These are phyloP conservation scores for Cynodonichthys magdalenae DNA, from an alignment of 2,797 vertebrate species.

Conservation along the genomic window DNA sequence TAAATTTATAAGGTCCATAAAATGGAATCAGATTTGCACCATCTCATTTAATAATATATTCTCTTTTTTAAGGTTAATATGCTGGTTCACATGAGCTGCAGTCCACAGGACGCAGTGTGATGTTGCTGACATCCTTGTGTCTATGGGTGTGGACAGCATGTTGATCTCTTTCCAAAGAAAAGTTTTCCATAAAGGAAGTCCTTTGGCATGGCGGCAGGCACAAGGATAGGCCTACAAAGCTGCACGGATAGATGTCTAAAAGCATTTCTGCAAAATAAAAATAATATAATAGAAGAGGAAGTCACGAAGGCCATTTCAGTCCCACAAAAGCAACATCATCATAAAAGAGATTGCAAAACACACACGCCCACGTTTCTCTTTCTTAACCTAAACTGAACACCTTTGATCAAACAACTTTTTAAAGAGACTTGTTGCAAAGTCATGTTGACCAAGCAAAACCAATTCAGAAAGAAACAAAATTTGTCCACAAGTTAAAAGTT, in stretches of 20 bases:
- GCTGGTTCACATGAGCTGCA: slow-evolving; percentile 34
- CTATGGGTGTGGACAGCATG: slow-evolving; percentile 53
- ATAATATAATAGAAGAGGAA: slow-evolving; percentile 48
- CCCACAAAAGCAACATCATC: slow-evolving; percentile 9
- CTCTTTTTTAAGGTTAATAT: not conserved
- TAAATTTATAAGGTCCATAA: not conserved
- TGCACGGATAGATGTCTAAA: slow-evolving; percentile 46
- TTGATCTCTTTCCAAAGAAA: slow-evolving; percentile 58
- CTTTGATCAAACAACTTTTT: slow-evolving; percentile 33
- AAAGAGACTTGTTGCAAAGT: slow-evolving; percentile 6
- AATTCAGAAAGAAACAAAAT: too few species aligned
- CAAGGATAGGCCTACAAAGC: slow-evolving; percentile 51
- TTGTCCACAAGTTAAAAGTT: too few species aligned
- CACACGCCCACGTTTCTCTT: slow-evolving; percentile 1
- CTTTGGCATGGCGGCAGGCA: slow-evolving; percentile 43
- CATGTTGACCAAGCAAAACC: too few species aligned
- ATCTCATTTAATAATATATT: not conserved
- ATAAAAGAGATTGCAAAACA: slow-evolving; percentile 20
- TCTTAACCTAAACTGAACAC: slow-evolving; percentile 11
- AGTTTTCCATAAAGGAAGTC: slow-evolving; percentile 64
- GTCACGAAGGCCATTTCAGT: slow-evolving; percentile 45
- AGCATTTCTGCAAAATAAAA: slow-evolving; percentile 33
- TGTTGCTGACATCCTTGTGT: slow-evolving; percentile 53
- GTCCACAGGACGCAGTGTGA: slow-evolving; percentile 34
- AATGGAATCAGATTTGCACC: too few species aligned